Evolutionary conservation across 2,888 invertebrate genomes (phyloP).

Genomic region (Perizoma affinitatum): DNA sequence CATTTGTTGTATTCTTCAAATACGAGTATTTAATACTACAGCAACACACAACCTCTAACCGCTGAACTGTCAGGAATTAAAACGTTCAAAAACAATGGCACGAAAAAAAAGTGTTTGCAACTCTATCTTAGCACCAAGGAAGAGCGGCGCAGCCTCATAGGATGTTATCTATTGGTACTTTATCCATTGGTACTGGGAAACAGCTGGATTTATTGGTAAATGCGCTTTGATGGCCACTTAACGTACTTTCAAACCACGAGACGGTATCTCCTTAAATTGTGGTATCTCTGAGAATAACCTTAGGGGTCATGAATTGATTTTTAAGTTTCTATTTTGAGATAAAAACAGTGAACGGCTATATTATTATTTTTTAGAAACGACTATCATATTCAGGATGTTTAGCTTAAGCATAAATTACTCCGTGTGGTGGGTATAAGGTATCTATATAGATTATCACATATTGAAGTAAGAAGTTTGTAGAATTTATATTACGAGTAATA

Average conservation of each 20-base stretch:
- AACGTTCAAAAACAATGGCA: too few species aligned
- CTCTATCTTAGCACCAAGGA: slow-evolving; percentile 47
- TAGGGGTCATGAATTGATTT: slow-evolving; percentile 78
- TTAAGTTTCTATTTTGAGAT: slow-evolving; percentile 68
- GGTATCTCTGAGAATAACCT: slow-evolving; percentile 56
- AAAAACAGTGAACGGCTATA: slow-evolving; percentile 16
- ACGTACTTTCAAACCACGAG: slow-evolving; percentile 55
- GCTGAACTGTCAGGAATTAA: too few species aligned
- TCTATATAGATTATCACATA: neutral
- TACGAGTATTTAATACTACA: too few species aligned
- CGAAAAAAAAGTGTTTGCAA: slow-evolving; percentile 43
- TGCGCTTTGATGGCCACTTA: slow-evolving; percentile 69
- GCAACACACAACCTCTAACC: too few species aligned
- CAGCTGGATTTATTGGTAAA: slow-evolving; percentile 78
- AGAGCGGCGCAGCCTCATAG: slow-evolving; percentile 61
- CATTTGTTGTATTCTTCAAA: too few species aligned
- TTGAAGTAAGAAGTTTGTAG: too few species aligned
- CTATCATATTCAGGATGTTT: slow-evolving; percentile 15
- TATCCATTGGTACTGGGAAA: slow-evolving; percentile 74
- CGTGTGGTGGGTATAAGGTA: slow-evolving; percentile 3
- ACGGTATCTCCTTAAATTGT: slow-evolving; percentile 49
- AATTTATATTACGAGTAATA: too few species aligned
- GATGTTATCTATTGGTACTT: slow-evolving; percentile 73
- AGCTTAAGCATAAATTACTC: slow-evolving; percentile 3
- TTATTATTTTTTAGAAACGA: slow-evolving; percentile 25